Evolutionary conservation across 2,888 invertebrate genomes (phyloP).

Genomic region (Parasteatoda lunata): DNA sequence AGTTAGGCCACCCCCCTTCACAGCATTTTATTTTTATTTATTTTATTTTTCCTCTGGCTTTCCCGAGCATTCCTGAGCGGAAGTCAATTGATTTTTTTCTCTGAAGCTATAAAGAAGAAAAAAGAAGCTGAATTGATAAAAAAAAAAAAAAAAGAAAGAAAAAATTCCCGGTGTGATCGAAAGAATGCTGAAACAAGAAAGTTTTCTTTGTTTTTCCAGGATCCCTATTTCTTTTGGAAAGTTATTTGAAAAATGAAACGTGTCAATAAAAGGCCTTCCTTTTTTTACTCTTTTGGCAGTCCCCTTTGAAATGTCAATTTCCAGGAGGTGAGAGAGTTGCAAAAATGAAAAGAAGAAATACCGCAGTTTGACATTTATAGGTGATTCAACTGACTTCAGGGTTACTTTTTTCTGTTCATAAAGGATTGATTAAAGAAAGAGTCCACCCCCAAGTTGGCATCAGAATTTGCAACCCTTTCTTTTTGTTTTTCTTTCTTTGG

Average conservation of each 20-base stretch:
- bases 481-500: background rate
- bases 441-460: background rate
- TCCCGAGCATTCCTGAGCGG: too few species aligned
- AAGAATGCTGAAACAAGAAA: background rate
- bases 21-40: too few species aligned
- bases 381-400: background rate
- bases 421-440: too few species aligned
- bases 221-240: background rate
- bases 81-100: too few species aligned
- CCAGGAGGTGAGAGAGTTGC: background rate
- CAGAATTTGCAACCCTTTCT: background rate
- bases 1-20: too few species aligned
- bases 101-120: too few species aligned
- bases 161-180: background rate
- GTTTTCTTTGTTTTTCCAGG: background rate
- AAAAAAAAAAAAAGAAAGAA: background rate
- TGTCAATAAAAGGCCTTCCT: background rate
- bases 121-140: background rate
- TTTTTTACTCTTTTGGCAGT: background rate
- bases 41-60: too few species aligned
- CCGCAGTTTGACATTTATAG: background rate
- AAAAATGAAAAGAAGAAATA: background rate
- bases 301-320: background rate
- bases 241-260: slow-evolving; percentile 5
- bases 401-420: background rate